Evolutionary conservation across 2,113 vertebrate species (phyloP).

Genomic region (Upupa epops): DNA sequence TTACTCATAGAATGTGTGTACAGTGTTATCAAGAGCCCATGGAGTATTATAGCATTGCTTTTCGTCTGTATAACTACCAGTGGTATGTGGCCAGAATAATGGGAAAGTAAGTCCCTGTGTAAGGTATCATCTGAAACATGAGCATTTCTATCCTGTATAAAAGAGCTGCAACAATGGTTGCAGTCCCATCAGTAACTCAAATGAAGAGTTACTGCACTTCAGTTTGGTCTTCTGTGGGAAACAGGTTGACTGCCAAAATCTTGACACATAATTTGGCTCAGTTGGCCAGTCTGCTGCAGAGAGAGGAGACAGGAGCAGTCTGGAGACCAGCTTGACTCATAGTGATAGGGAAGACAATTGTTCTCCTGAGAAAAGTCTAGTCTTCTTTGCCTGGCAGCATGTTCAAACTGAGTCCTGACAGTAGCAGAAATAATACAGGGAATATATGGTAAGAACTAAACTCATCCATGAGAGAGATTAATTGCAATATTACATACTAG

Average conservation of each 20-base stretch:
- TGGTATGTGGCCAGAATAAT: neutral
- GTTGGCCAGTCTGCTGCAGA: neutral
- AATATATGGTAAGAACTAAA: neutral
- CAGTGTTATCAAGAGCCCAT: neutral
- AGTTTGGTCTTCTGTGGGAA: slow-evolving; percentile 15
- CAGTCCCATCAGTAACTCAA: neutral
- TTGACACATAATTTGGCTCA: slow-evolving; percentile 12
- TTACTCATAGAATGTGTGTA: neutral
- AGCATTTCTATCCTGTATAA: neutral
- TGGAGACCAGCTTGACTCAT: neutral
- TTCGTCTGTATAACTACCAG: neutral
- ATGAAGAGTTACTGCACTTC: slow-evolving; percentile 3
- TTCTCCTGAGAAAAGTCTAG: neutral
- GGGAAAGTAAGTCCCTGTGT: neutral
- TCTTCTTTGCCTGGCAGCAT: neutral
- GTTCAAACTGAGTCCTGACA: slow-evolving; percentile 12
- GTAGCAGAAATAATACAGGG: neutral
- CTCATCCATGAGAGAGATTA: neutral
- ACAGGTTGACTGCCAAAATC: slow-evolving; percentile 26
- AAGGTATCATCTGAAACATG: neutral
- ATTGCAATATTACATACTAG: neutral
- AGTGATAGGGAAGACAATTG: slow-evolving; percentile 3
- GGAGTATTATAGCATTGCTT: neutral
- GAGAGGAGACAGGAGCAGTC: neutral
- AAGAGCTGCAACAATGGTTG: neutral